Base-by-base conservation (phyloP, 37 sponge, comb jelly and placozoan genomes). In the Diacarnus erythraeanus region DNA sequence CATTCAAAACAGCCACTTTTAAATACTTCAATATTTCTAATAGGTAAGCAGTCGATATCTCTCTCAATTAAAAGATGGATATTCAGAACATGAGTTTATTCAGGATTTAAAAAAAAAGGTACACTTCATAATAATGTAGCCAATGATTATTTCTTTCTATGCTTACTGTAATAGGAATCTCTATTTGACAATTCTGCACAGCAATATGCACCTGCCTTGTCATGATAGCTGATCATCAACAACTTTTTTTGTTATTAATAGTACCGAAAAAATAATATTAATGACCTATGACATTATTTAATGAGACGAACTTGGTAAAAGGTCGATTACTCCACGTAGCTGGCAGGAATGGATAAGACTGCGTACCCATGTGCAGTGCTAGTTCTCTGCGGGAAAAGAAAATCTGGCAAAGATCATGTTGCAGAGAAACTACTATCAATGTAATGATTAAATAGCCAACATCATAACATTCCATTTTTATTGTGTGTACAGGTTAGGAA, bases 21-120 rank as follows among this genome's bases (percentile, higher is more conserved):
- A 9, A 23, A 18, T 10, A 27, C 29, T 27, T 20, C 25, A 64
- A 18, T 64, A 27, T 12, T 29, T 68, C 38, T 42, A 43, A 25
- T 43, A 27, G 72, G 77, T 89, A 60, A 74, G 80, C 12, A 88
- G 84, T 35, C 74, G 99, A 2, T 99, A 96, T 66, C 63, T 96
- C 39, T 81, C 95, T n/a, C 94, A 94, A 64, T 69, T 99, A 57
- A 94, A 87, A 77, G 99, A 99, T 43, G 76, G 88, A n/a, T 90
- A 87, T 81, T 81, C 89, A 18, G 65, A 89, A 35, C 93, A 99
- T 71, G 65, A 59, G 0, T 96, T 84, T 76, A 86, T 98, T 21
- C 61, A 88, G 66, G 90, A 90, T 17, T 86, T 85, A 59, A 44
- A 59, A 27, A 47, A 74, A 37, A 98, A 94, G 84, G 99, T 91